Percentiles rank a stretch among this genome's conserved stretches.
phyloP scores from a whole-genome alignment of 2,113 vertebrate species.

The Callipepla californica region DNA sequence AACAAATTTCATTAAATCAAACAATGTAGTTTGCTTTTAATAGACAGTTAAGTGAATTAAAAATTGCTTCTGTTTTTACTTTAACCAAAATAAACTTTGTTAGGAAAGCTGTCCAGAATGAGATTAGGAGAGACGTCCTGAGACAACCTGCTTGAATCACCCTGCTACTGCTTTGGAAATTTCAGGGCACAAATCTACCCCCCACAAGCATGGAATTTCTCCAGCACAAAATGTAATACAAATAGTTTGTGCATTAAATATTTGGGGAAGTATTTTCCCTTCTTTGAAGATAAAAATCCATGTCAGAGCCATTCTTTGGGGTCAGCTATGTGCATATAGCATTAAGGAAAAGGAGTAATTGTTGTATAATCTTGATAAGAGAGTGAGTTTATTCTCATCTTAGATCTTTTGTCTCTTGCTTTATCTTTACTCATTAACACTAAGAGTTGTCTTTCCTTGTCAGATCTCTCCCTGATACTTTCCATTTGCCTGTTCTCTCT shows the following conservation, averaged over 20 bases:
- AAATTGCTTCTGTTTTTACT: background rate
- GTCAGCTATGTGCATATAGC: background rate
- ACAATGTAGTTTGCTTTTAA: background rate
- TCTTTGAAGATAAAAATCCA: background rate
- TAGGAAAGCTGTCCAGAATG: background rate
- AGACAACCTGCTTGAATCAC: background rate
- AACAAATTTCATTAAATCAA: background rate
- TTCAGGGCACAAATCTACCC: background rate
- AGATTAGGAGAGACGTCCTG: background rate
- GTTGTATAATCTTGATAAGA: background rate
- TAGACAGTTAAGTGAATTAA: fast-evolving
- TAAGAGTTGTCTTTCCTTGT: background rate
- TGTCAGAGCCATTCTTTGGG: background rate
- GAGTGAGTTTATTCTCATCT: background rate
- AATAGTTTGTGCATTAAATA: fast-evolving
- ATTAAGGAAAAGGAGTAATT: background rate
- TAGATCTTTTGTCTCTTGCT: background rate
- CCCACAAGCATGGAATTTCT: background rate
- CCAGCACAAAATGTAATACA: background rate
- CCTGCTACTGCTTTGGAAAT: background rate
- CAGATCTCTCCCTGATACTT: background rate
- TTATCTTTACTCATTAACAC: background rate
- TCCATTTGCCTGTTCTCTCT: background rate
- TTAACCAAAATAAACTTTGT: background rate
- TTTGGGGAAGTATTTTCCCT: background rate